Base-by-base conservation (phyloP, 2,888 invertebrate genomes). In the Machimus rusticus region DNA sequence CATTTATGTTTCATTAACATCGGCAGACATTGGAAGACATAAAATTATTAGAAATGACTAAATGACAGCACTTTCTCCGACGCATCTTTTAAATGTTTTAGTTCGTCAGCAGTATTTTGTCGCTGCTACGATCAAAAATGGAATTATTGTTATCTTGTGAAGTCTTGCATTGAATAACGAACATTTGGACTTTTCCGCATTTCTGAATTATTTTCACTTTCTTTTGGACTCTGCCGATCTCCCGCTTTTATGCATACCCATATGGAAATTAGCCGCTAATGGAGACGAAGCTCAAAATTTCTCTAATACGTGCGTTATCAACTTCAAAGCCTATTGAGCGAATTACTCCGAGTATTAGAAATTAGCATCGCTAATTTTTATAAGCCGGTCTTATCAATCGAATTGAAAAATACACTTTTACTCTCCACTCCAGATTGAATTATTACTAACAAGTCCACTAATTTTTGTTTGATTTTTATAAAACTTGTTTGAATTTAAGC, bases 181-280 rank as follows among this genome's bases (percentile, higher is more conserved):
- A 78, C 43, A 19, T 78, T 78, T 23, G 9, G 19, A 78, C 23
- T 39, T 43, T 78, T 23, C 78, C 28, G 28, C 66, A 19, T 57
- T 78, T 43, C 78, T 78, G 19, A 19, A 23, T 78, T 78, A 78
- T 78, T 78, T 78, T 78, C 78, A 78, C 78, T 78, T 78, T 78
- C 78, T 46, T 78, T 39, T 78, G 6, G 39, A 77, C 3, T 9
- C 8, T 28, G 78, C 78, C 3, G 19, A 78, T 23, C 23, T 39
- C n/a, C 23, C 46, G 43, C 23, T 12, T 78, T 6, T 39, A 23
- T 43, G 43, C 39, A 39, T 78, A 39, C 19, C 16, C 23, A 19
- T 46, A 78, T 78, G 46, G 78, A 78, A 78, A 78, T 43, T n/a
- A 78, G 23, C 19, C 19, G 19, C 37, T 78, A 78, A 43, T 78